phyloP scores from a whole-genome alignment of 1,140 invertebrate species.

The Lineus longissimus region DNA sequence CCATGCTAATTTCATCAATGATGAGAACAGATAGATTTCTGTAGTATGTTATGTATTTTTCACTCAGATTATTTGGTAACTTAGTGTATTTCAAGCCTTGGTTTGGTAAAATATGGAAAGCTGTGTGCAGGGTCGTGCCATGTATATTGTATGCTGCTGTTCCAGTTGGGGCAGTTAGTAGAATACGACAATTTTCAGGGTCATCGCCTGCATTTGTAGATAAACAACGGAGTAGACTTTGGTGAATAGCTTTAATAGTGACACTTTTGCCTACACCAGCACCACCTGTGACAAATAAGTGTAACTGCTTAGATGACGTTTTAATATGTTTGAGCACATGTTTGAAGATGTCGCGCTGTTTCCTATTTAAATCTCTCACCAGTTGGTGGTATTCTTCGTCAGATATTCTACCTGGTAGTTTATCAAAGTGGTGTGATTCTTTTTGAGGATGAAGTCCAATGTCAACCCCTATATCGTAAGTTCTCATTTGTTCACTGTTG shows the following conservation, averaged over 20 bases:
- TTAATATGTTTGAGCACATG: not conserved
- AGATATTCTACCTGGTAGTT: not conserved
- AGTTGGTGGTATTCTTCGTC: constrained; percentile 4
- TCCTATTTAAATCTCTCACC: not conserved
- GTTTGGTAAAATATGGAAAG: constrained; percentile 8
- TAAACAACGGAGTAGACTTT: constrained; percentile 16
- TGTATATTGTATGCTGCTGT: constrained; percentile 13
- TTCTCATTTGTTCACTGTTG: not conserved
- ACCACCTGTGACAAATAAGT: constrained; percentile 19
- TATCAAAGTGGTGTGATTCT: not conserved
- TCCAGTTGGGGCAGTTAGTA: constrained; percentile 16
- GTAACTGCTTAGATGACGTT: constrained; percentile 6
- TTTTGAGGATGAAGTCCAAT: not conserved
- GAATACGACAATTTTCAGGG: constrained; percentile 10
- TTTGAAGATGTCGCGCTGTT: not conserved
- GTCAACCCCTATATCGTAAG: not conserved
- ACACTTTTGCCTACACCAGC: constrained; percentile 20
- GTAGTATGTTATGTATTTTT: constrained; percentile 6
- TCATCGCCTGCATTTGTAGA: not conserved
- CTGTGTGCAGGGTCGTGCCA: constrained; percentile 15
- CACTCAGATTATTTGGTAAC: constrained; percentile 11
- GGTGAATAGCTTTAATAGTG: constrained; percentile 15
- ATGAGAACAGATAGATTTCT: constrained; percentile 14
- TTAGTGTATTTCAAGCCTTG: constrained; percentile 7
- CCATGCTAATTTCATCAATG: constrained; percentile 24